Evolutionary conservation across 35 echinoderm and acorn worm species (phyloP), one percentile per base, ranked within the genome.

Genomic region (Apostichopus japonicus): DNA sequence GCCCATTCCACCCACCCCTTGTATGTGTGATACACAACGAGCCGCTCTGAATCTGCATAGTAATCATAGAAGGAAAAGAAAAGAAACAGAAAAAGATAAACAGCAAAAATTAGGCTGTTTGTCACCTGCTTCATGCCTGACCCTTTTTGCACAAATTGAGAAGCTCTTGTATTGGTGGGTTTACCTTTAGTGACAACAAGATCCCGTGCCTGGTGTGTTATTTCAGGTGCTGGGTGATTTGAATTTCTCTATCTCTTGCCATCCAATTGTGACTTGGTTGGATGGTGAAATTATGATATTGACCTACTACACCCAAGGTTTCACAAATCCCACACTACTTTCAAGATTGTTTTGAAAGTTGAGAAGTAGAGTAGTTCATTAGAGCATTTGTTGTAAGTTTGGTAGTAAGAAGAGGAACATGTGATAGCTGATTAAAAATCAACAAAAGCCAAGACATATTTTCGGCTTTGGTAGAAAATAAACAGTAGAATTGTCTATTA

Each of bases 121-220:
- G 81, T 84, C 81, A 84, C 81, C 81, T 84, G 81, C 81, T 57
- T 58, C 6, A 84, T 84, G 80, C 80, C 80, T 84, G 80, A 58
- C 81, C 81, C 81, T 54, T 83, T 11, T 0, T 80, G 54, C 81
- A 19, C 51, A 21, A 84, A 55, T 84, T 84, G 57, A 59, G n/a
- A 59, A 75, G 22, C 71, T 75, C 21, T 44, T 75, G 71, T 75
- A 75, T 19, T 84, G 19, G 21, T 54, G 10, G 5, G 51, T 6
- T 55, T 58, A 84, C 54, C 81, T 58, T 84, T 51, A 55, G 56
- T 58, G 57, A 84, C 81, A 84, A 84, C 81, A 84, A 84, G 57
- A 84, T 58, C 57, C 4, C 22, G 54, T 57, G 54, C 7, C 81
- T 57, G 53, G 81, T 57, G 24, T 84, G 81, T 84, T 84, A 58